These are phyloP conservation scores for Caenorhabditis sinica DNA, from an alignment of 2,888 invertebrate species.

Conservation along the genomic window DNA sequence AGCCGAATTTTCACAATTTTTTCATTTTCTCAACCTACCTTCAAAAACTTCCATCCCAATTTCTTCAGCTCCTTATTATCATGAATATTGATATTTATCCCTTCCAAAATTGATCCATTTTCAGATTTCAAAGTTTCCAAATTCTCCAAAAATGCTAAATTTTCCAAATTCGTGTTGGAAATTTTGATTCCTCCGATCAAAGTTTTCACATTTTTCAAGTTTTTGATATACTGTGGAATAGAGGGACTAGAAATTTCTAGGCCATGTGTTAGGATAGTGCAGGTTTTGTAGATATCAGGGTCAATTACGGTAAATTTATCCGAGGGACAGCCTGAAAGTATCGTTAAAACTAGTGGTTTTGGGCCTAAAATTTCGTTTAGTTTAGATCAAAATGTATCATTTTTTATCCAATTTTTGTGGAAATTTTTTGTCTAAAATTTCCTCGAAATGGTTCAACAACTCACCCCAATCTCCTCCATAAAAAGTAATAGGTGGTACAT, in stretches of 20 bases:
- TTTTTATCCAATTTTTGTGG: no score
- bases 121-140: not conserved
- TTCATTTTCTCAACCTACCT: no score
- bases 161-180: not conserved
- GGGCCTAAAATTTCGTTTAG: no score
- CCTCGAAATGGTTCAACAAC: not conserved
- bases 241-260: not conserved
- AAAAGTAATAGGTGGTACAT: not conserved
- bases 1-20: no score
- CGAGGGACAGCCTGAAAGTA: no score
- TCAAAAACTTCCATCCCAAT: not conserved
- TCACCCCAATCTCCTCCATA: not conserved
- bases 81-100: not conserved
- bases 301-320: no score
- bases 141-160: slow-evolving; percentile 3
- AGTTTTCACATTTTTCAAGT: not conserved
- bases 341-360: no score
- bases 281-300: not conserved
- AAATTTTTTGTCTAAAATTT: no score
- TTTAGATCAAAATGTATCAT: no score
- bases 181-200: not conserved
- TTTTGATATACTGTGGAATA: not conserved
- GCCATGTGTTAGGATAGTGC: not conserved
- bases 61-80: not conserved
- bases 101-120: not conserved